Evolutionary conservation across 2,797 vertebrate genomes (phyloP), one percentile per base, ranked within the genome.

Genomic region (Austrolebias charrua): DNA sequence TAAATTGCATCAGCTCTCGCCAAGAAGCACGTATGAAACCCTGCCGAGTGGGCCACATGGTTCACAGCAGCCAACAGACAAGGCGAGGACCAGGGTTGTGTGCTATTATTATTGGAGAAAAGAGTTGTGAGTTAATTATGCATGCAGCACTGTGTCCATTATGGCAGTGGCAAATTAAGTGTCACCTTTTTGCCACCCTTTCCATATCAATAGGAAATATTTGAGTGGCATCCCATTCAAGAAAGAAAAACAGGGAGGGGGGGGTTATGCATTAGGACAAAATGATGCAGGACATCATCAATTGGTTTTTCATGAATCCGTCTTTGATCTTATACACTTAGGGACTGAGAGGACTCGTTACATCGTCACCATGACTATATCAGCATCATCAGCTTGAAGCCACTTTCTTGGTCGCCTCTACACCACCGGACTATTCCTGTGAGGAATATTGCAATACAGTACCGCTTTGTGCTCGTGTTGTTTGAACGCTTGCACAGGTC

Each of bases 51-150:
- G 38, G 38, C 38, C 38, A 40, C 38, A 4, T 16, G 42, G 16
- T 44, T 44, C 5, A 44, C 42, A 44, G 46, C 46, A 11, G 18
- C 46, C 5, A 60, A 74, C 75, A 82, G 71, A 66, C 58, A 48
- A 76, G 75, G 64, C 69, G 70, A 79, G 66, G 54, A 55, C 59
- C 45, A 2, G 54, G 72, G 69, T 73, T 28, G 62, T 60, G 72
- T 60, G 38, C 38, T 12, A 40, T 40, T 48, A 71, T 80, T 79
- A 73, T 51, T 71, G 71, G 71, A 74, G 66, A 76, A 80, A 87
- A 76, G 71, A 83, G 68, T 31, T 67, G 80, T 55, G 0, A 40
- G 83, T 90, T 79, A 84, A 89, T 89, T 89, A 90, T 89, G 84
- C 60, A 90, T 89, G 82, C 86, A 57, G 81, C 75, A 77, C 69